These are phyloP conservation scores for Gasterosteus nipponicus DNA, from an alignment of 2,113 vertebrate genomes.

Conservation along the genomic window DNA sequence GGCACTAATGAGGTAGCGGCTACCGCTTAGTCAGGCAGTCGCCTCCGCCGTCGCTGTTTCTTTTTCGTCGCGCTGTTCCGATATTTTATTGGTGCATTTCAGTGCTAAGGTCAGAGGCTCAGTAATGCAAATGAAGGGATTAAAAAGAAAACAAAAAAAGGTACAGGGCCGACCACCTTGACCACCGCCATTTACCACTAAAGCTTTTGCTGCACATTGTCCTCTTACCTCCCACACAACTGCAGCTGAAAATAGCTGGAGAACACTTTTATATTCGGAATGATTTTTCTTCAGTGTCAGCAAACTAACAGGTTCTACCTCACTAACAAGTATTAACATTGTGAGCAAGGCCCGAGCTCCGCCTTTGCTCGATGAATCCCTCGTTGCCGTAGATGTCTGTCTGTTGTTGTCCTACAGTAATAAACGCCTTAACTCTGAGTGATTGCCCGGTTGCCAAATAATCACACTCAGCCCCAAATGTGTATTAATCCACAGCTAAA, in stretches of 20 bases:
- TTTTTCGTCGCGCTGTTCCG: slow-evolving; percentile 45
- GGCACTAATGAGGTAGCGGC: slow-evolving; percentile 78
- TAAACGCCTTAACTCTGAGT: neutral
- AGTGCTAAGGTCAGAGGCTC: slow-evolving; percentile 67
- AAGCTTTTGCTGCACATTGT: neutral
- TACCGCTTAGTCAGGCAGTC: slow-evolving; percentile 75
- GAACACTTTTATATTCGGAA: neutral
- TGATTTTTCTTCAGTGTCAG: neutral
- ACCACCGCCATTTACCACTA: slow-evolving; percentile 5
- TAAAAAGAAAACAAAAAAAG: neutral
- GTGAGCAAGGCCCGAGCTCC: neutral
- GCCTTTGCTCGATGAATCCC: neutral
- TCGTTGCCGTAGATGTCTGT: neutral
- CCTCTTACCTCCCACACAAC: neutral
- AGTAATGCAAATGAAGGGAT: slow-evolving; percentile 30
- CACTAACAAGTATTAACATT: neutral
- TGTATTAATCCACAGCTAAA: neutral
- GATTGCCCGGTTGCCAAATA: slow-evolving; percentile 1
- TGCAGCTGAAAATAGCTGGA: neutral
- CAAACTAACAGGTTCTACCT: neutral
- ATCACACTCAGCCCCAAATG: neutral
- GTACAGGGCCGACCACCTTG: neutral
- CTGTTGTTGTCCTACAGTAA: neutral
- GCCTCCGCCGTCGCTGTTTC: slow-evolving; percentile 13
- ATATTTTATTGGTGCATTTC: slow-evolving; percentile 48